Base-by-base conservation (phyloP, 1,140 invertebrate genomes). In the Drosophila pandora region DNA sequence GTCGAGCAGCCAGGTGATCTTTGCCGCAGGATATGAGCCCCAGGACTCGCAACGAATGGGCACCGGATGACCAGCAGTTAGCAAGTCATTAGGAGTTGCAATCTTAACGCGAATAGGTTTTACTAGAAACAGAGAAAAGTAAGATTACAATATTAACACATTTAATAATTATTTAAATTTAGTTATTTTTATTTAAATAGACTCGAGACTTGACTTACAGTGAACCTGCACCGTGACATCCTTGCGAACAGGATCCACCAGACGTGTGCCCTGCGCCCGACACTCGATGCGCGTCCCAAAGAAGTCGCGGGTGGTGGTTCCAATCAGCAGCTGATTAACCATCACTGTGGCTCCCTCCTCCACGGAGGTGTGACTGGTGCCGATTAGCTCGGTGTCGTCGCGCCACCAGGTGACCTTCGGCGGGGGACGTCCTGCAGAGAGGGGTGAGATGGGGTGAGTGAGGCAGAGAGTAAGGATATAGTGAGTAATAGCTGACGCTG, bases 381-480 rank as follows among this genome's bases (percentile, higher is more conserved):
- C 93, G 80, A 96, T 95, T 50, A 97, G 80, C 54, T 96, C 91
- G 28, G 93, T 93, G 50, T 94, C 94, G 69, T 95, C 95, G 67
- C 94, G 93, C 95, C 95, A 97, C 96, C 96, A 97, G 7, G 94
- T 96, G 30, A 97, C 94, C 56, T 94, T 93, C 1, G 96, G 96
- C 30, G 93, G 93, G 12, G 96, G 96, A 72, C 94, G 94, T 71
- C 94, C 94, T 95, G 72, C 3, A 34, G 52, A 30, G 23, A 49
- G 21, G 1, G 28, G 2, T 9, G 1, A 21, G n/a, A 7, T 10
- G 13, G 9, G 9, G 3, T 1, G 21, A 49, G 57, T n/a, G 17
- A 7, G 21, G 25, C 43, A 9, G 3, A 60, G 22, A 56, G 43
- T 55, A 54, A 28, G 22, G 34, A 34, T 13, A 41, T 8, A 9